These are phyloP conservation scores for Cyanistes caeruleus DNA, from an alignment of 2,113 vertebrate species.

Conservation along the genomic window DNA sequence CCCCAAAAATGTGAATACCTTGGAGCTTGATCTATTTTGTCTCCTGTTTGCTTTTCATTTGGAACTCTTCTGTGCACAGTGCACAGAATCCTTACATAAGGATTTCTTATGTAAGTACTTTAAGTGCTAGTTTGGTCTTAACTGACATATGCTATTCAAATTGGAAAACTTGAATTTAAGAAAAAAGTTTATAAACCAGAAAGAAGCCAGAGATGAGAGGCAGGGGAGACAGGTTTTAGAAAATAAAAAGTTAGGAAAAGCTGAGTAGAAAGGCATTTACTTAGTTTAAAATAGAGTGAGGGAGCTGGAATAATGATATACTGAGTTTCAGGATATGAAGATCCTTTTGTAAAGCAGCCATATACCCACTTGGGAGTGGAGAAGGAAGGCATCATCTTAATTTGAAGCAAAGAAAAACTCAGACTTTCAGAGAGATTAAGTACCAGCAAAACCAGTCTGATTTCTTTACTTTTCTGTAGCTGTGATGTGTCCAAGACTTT, in stretches of 20 bases:
- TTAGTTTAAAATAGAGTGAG: neutral
- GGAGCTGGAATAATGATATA: neutral
- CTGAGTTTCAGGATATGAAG: neutral
- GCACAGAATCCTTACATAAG: neutral
- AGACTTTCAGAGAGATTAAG: neutral
- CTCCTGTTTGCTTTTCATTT: neutral
- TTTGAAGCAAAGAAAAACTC: neutral
- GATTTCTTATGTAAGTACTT: constrained; percentile 6
- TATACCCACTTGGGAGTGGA: neutral
- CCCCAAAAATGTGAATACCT: neutral
- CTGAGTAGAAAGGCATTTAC: neutral
- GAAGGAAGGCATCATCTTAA: neutral
- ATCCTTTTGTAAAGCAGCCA: neutral
- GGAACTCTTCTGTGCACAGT: constrained; percentile 17
- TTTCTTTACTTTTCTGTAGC: neutral
- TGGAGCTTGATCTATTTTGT: neutral
- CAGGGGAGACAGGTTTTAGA: neutral
- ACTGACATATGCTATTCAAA: neutral
- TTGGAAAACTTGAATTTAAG: neutral
- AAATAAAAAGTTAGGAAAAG: neutral
- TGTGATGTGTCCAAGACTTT: neutral
- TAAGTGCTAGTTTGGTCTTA: neutral
- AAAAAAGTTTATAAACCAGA: neutral
- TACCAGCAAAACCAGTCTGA: neutral
- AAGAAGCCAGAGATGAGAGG: neutral